A percentile compares a stretch with the other conserved stretches of the same genome.
phyloP scores from a whole-genome alignment of 2,113 vertebrate genomes.

The Pseudorhombus dupliciocellatus region DNA sequence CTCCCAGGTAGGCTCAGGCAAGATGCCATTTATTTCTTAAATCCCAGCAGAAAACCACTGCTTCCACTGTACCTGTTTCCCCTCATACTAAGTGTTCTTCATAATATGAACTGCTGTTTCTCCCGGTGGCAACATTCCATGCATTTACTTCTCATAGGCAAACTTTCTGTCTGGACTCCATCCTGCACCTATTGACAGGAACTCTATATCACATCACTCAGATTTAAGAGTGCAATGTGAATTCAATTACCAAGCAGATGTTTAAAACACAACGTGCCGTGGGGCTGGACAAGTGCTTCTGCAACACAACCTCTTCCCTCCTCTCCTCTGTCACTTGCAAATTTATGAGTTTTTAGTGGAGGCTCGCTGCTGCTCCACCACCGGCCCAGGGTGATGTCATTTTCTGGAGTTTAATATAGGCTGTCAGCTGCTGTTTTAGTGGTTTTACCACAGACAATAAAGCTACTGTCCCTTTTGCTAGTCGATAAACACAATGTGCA shows the following conservation, averaged over 20 bases:
- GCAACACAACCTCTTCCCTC: slow-evolving; percentile 49
- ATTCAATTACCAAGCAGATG: slow-evolving; percentile 72
- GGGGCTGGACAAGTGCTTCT: slow-evolving; percentile 51
- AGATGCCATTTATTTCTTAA: slow-evolving; percentile 9
- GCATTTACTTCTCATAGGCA: slow-evolving; percentile 39
- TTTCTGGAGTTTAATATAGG: slow-evolving; percentile 40
- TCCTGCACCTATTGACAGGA: slow-evolving; percentile 68
- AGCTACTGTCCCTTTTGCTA: slow-evolving; percentile 25
- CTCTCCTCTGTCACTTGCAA: slow-evolving; percentile 52
- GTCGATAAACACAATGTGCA: slow-evolving; percentile 19
- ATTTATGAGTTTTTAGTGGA: slow-evolving; percentile 65
- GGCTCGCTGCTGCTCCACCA: slow-evolving; percentile 57
- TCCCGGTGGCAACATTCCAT: slow-evolving; percentile 36
- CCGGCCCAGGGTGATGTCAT: slow-evolving; percentile 50
- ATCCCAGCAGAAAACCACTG: slow-evolving; percentile 10
- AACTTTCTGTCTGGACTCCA: slow-evolving; percentile 49
- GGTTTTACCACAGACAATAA: slow-evolving; percentile 10
- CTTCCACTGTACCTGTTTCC: slow-evolving; percentile 31
- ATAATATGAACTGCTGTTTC: slow-evolving; percentile 36
- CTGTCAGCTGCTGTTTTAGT: slow-evolving; percentile 38
- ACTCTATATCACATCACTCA: slow-evolving; percentile 69
- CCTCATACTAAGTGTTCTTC: slow-evolving; percentile 24
- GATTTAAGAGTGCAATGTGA: slow-evolving; percentile 73
- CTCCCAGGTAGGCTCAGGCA: slow-evolving; percentile 69
- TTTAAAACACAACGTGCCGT: slow-evolving; percentile 60